Conservation (phyloP, 92 coral and sea anemone species). For the Porites divaricata region DNA sequence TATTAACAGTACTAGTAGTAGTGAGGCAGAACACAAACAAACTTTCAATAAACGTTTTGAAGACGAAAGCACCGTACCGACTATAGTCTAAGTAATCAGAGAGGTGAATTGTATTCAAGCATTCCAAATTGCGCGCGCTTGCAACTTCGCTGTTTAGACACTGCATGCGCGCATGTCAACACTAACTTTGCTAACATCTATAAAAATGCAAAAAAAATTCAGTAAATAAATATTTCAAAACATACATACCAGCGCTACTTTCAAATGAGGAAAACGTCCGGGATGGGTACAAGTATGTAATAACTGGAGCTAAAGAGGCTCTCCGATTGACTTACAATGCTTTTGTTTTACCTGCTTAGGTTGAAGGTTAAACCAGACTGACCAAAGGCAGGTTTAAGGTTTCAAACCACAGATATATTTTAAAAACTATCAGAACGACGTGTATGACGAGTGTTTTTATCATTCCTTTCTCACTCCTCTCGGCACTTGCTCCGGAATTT, state of each 20-base stretch:
- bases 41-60: background rate
- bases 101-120: background rate
- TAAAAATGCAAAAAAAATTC: conserved; percentile 1
- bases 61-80: background rate
- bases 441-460: no score
- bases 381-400: conserved; percentile 1
- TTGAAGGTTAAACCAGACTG: conserved; percentile 39
- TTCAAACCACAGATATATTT: conserved; percentile 2
- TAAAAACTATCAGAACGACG: no score
- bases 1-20: background rate
- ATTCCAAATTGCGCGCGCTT: background rate
- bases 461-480: background rate
- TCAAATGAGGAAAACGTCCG: conserved; percentile 8
- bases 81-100: background rate
- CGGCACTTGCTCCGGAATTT: background rate
- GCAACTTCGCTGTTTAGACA: background rate
- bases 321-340: conserved; percentile 19
- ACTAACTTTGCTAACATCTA: background rate
- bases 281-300: conserved; percentile 1
- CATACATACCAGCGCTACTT: conserved; percentile 11
- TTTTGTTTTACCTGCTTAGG: background rate
- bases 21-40: background rate
- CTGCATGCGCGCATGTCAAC: conserved; percentile 7
- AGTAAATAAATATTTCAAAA: conserved; percentile 4
- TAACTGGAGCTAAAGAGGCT: background rate